Evolutionary conservation across 2,797 vertebrate genomes (phyloP), one percentile per base, ranked within the genome.

Genomic region (Cetoscarus ocellatus): DNA sequence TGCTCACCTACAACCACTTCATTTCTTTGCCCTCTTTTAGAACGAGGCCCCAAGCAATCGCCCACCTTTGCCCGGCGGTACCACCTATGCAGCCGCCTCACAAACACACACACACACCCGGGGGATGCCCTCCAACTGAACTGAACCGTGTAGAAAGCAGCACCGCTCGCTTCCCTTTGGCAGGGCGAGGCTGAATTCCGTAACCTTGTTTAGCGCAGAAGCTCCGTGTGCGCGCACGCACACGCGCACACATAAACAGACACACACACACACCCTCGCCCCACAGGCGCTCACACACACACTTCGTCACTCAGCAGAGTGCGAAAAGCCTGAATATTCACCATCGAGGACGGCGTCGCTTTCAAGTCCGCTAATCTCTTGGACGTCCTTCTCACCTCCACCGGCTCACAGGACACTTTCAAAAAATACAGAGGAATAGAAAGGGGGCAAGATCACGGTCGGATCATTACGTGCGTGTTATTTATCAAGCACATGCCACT

Each of bases 181-280:
- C 89, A 91, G 93, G 92, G 93, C 92, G 92, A 93, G 93, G 92
- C 92, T 91, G 87, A 82, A 89, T 87, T 91, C 91, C 87, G 85
- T 92, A 92, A 91, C 92, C 93, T 92, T 90, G 92, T 92, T 92
- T 90, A 91, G 91, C 88, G 87, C 89, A 90, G 85, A 85, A 86
- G 86, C 84, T 86, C 86, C 91, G 89, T 89, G 87, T 87, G 88
- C 90, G 87, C 91, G 86, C 92, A 87, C 85, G 74, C 51, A 36
- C 91, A 76, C 88, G 52, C 79, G 60, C 34, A 17, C 78, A 43
- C 39, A 67, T 78, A 76, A 27, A 27, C 83, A 42, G 15, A 27
- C 48, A 50, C 10, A 65, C 78, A 67, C 66, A 44, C 77, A 49
- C 55, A 3, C 9, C 8, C 8, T 60, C 73, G 51, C 67, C 87